These are phyloP conservation scores for Uloborus plumipes DNA, from an alignment of 2,888 invertebrate species.

Conservation along the genomic window DNA sequence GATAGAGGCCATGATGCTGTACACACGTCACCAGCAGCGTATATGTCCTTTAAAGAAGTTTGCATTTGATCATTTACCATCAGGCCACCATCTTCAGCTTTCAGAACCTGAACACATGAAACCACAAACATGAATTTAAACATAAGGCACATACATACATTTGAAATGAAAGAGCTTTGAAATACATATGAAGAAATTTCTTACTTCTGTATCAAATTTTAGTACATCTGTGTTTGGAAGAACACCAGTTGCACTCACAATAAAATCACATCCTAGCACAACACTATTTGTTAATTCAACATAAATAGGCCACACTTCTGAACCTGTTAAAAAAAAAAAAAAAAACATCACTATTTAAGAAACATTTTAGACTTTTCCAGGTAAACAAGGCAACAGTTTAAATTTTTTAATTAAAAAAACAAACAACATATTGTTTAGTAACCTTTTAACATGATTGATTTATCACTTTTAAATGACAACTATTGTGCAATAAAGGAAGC, in stretches of 20 bases:
- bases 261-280: constrained; percentile 84
- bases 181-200: too few species aligned
- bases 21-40: constrained; percentile 96
- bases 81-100: constrained; percentile 82
- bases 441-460: too few species aligned
- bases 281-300: constrained; percentile 82
- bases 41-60: constrained; percentile 83
- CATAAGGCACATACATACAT: too few species aligned
- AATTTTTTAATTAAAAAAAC: too few species aligned
- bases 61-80: constrained; percentile 87
- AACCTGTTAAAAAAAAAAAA: background rate
- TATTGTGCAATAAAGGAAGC: too few species aligned
- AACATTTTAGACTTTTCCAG: too few species aligned
- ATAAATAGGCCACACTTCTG: constrained; percentile 77
- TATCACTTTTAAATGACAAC: too few species aligned
- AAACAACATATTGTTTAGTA: too few species aligned
- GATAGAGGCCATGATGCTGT: constrained; percentile 83
- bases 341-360: background rate
- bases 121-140: too few species aligned
- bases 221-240: constrained; percentile 71
- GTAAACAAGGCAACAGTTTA: too few species aligned
- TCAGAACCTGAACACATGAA: constrained; percentile 64
- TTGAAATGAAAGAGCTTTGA: too few species aligned
- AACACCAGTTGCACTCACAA: constrained; percentile 97
- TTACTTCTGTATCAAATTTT: too few species aligned